These are phyloP conservation scores for Tetrax tetrax DNA, from an alignment of 2,113 vertebrate genomes.

Conservation along the genomic window DNA sequence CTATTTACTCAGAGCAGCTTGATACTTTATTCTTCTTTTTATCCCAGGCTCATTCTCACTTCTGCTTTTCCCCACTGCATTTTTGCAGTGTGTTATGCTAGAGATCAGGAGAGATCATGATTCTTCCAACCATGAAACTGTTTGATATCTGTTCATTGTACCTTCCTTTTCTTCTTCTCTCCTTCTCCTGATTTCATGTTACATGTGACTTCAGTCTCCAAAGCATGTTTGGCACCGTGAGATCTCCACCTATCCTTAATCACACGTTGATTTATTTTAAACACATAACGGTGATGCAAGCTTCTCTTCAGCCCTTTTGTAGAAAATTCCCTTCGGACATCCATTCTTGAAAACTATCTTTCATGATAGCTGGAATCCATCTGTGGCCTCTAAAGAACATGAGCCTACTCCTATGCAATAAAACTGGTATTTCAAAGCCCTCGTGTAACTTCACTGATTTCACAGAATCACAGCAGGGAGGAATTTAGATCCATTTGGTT, in stretches of 20 bases:
- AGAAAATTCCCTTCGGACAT: not conserved
- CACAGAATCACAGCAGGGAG: not conserved
- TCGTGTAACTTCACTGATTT: not conserved
- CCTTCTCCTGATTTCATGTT: not conserved
- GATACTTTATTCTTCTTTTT: not conserved
- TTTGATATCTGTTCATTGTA: not conserved
- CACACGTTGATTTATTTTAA: not conserved
- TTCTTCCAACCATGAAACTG: not conserved
- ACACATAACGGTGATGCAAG: not conserved
- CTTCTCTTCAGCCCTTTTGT: not conserved
- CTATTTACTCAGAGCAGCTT: not conserved
- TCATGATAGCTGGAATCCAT: not conserved
- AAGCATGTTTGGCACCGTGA: not conserved
- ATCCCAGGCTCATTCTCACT: not conserved
- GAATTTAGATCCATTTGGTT: not conserved
- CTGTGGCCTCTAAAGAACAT: not conserved
- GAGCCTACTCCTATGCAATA: not conserved
- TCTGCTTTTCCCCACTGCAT: not conserved
- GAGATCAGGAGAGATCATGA: not conserved
- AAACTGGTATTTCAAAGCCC: not conserved
- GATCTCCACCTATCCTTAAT: not conserved
- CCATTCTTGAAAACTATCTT: not conserved
- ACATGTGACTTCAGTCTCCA: not conserved
- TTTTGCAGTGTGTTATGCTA: not conserved
- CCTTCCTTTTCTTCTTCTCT: not conserved